Base-by-base conservation (phyloP, 2,113 vertebrate genomes). In the pig (Sus scrofa) region DNA sequence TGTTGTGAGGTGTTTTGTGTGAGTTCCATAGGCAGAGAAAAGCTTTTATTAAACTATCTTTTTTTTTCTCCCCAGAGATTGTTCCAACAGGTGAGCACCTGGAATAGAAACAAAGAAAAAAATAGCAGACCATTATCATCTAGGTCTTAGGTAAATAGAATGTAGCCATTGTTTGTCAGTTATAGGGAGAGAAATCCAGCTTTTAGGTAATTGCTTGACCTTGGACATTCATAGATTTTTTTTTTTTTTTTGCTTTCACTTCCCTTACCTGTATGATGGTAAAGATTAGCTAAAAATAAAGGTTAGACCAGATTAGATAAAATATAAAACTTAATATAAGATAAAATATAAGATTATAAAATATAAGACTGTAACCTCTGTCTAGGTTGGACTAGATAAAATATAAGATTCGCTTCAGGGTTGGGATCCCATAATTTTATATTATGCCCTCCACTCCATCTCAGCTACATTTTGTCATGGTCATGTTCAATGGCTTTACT, bases 91-190 rank as follows among this genome's bases (percentile, higher is more conserved):
- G 52, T 87, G 44, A 87, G 37, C 56, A 84, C 39, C n/a, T 44
- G 27, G 70, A 93, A 88, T 84, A 74, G 78, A 91, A 78, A 78
- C 20, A 60, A 63, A 54, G 44, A 50, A 75, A 96, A 77, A 97
- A 67, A 54, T 34, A 93, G 60, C 22, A 87, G 27, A 78, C 73
- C 13, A 74, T 63, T 63, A 34, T 91, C 37, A 88, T 16, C 11
- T 85, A 73, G 50, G 26, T 87, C 39, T 86, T 26, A 12, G 30
- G 30, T 13, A 56, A 94, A 67, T 44, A 77, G 16, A 26, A 83
- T 65, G 16, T 63, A 91, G 27, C 37, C 19, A 52, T 34, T 83
- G 27, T 58, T 93, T 79, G 52, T 65, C 15, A 86, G 6, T 83
- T 83, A 86, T 34, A 34, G 19, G 7, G 16, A 50, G 26, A 93